Conservation (phyloP, 2,797 vertebrate species). For the Melanotaenia boesemani region DNA sequence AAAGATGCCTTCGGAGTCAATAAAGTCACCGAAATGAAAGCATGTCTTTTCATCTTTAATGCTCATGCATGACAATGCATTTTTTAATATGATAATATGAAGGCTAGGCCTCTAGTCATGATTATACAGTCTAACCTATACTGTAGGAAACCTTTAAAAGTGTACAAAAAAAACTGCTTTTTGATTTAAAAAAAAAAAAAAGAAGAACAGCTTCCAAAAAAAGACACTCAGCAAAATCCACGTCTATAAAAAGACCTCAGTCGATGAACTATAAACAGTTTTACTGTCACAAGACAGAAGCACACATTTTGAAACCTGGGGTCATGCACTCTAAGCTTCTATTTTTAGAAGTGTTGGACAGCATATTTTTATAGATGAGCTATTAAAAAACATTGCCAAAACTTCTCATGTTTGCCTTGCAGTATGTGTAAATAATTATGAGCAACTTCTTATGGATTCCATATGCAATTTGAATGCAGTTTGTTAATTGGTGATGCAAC, state of each 20-base stretch:
- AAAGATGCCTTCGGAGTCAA: neutral
- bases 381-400: neutral
- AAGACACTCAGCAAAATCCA: neutral
- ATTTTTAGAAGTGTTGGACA: slow-evolving; percentile 5
- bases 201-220: neutral
- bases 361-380: neutral
- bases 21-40: neutral
- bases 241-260: neutral
- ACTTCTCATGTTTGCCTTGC: neutral
- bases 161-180: neutral
- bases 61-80: neutral
- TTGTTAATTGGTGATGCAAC: neutral
- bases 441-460: too few relatives aligned
- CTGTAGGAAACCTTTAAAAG: neutral
- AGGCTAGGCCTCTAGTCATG: neutral
- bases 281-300: neutral
- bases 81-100: neutral
- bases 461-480: neutral
- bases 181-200: neutral
- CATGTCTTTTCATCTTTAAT: neutral
- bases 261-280: neutral
- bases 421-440: neutral
- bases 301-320: neutral
- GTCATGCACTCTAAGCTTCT: neutral
- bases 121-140: too few relatives aligned